phyloP scores from a whole-genome alignment of 2,888 invertebrate genomes.

The Graphium colonna region DNA sequence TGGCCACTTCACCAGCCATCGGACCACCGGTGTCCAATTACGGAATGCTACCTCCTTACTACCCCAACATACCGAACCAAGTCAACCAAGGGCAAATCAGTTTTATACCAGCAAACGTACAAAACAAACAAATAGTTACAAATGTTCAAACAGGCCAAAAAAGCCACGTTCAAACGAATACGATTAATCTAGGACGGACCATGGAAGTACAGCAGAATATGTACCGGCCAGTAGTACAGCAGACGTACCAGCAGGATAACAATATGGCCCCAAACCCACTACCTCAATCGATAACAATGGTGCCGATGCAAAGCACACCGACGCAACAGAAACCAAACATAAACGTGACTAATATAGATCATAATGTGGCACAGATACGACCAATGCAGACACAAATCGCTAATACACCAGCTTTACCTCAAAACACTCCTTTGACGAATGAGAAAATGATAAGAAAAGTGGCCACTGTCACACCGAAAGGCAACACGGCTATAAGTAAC shows the following conservation, averaged over 20 bases:
- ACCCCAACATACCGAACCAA: slow-evolving; percentile 23
- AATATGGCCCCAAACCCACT: slow-evolving; percentile 14
- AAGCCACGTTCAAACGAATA: slow-evolving; percentile 31
- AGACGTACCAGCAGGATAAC: slow-evolving; percentile 24
- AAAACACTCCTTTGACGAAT: slow-evolving; percentile 16
- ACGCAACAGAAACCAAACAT: slow-evolving; percentile 19
- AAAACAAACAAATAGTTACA: slow-evolving; percentile 22
- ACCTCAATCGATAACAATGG: slow-evolving; percentile 40
- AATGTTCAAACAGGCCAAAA: slow-evolving; percentile 32
- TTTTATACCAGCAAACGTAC: slow-evolving; percentile 23
- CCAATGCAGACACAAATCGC: slow-evolving; percentile 23
- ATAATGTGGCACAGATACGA: slow-evolving; percentile 26
- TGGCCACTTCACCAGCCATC: slow-evolving; percentile 8
- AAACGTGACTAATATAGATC: slow-evolving; percentile 18
- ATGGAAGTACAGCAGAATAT: slow-evolving; percentile 28
- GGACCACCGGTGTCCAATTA: slow-evolving; percentile 1
- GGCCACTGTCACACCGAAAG: slow-evolving; percentile 26
- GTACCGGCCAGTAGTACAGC: slow-evolving; percentile 25
- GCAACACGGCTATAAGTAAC: slow-evolving; percentile 29
- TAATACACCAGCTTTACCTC: slow-evolving; percentile 4
- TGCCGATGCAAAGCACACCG: slow-evolving; percentile 37
- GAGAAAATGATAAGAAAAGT: slow-evolving; percentile 29
- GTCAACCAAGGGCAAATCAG: slow-evolving; percentile 35
- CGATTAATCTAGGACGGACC: slow-evolving; percentile 28
- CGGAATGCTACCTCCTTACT: slow-evolving; percentile 15